These are phyloP conservation scores for Rosalia funebris DNA, from an alignment of 2,888 invertebrate genomes.

Conservation along the genomic window DNA sequence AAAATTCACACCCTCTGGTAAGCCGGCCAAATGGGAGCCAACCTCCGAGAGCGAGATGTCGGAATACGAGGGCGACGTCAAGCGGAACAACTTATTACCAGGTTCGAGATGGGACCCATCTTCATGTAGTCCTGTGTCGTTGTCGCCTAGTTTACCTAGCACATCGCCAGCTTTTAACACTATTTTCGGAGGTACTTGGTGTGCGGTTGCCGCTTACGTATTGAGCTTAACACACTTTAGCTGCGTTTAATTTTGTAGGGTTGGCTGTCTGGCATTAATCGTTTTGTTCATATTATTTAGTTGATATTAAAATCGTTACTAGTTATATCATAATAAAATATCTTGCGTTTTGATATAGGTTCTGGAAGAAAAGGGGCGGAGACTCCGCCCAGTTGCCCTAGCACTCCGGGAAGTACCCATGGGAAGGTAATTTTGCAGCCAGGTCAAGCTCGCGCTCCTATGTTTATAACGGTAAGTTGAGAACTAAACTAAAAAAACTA, in stretches of 20 bases:
- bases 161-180: slow-evolving; percentile 67
- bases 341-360: slow-evolving; percentile 7
- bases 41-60: slow-evolving; percentile 73
- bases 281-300: too few species aligned
- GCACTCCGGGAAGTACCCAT: slow-evolving; percentile 59
- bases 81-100: slow-evolving; percentile 54
- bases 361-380: slow-evolving; percentile 51
- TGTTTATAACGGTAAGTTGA: slow-evolving; percentile 74
- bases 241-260: background rate
- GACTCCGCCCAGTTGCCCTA: slow-evolving; percentile 62
- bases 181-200: slow-evolving; percentile 56
- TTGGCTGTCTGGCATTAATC: too few species aligned
- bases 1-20: slow-evolving; percentile 60
- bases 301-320: background rate
- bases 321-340: background rate
- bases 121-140: slow-evolving; percentile 69
- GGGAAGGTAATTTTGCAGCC: slow-evolving; percentile 55
- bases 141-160: slow-evolving; percentile 71
- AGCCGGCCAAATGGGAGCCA: slow-evolving; percentile 71
- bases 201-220: slow-evolving; percentile 36
- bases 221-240: too few species aligned
- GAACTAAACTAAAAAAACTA: too few species aligned
- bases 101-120: slow-evolving; percentile 63
- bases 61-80: slow-evolving; percentile 66
- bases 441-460: slow-evolving; percentile 70